Base-by-base conservation (phyloP, 2,113 vertebrate species). In the Otis tarda region DNA sequence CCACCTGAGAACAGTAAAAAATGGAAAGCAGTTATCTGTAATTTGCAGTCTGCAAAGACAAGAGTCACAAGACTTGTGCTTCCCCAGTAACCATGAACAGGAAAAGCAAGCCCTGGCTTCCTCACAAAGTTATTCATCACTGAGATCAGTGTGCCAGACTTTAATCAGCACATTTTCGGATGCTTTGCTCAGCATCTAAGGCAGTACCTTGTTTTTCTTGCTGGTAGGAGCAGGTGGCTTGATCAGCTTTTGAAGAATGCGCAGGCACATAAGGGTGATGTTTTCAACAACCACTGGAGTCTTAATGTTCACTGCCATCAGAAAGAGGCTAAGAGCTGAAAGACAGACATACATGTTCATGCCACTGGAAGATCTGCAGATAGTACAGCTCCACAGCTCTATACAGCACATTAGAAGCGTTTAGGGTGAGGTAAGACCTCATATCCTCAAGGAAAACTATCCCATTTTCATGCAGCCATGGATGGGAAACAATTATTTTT, bases 241-340 rank as follows among this genome's bases (percentile, higher is more conserved):
- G 91, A 99, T 99, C 77, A 99, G 98, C 94, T 99, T 99, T 95
- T 99, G 99, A 21, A 99, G 97, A 96, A 99, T 99, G 96, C 99
- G 98, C 97, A 99, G 98, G 96, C 99, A 99, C 99, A 99, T 99
- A 76, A 99, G 98, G 30, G 99, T 99, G 93, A 99, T 99, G 97
- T 99, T 99, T 90, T 99, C 99, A 74, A 99, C 99, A n/a, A 99
- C 99, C 37, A 99, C 99, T 0, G 99, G 99, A 5, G 99, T 99
- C 98, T 99, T 99, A 86, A 99, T 99, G 95, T 99, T 99, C 96
- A 99, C 99, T 0, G 99, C 99, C 99, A 99, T 99, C 90, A 99
- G 98, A 97, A 99, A 99, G 75, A 99, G 98, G 92, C 99, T 99
- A 88, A 99, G 98, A 17, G 99, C 99, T 99, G 94, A 4, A 65